Conservation (phyloP, 2,888 invertebrate genomes). For the Chaetogeoica ovagalla region DNA sequence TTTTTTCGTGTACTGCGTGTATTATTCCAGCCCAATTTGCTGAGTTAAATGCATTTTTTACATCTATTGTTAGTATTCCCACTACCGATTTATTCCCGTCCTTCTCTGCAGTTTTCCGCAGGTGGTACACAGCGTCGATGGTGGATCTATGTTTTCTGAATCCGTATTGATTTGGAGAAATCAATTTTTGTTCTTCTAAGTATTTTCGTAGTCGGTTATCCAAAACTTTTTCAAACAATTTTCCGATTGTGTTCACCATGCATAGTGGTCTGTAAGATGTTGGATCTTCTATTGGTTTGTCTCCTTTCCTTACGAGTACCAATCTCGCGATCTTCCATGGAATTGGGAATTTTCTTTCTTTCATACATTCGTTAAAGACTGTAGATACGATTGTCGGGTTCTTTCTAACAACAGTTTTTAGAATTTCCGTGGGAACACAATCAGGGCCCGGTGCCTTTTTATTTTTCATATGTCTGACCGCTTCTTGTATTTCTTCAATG, state of each 20-base stretch:
- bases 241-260: background rate
- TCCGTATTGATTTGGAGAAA: background rate
- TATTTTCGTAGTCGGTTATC: conserved; percentile 3
- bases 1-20: too few relatives aligned
- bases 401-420: background rate
- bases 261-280: background rate
- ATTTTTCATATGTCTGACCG: background rate
- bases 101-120: too few relatives aligned
- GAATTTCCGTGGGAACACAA: background rate
- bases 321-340: background rate
- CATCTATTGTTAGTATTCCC: too few relatives aligned
- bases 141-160: background rate
- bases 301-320: conserved; percentile 4
- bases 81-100: too few relatives aligned
- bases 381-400: background rate
- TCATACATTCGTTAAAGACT: background rate
- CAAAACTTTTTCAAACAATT: background rate
- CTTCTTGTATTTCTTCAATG: background rate
- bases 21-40: too few relatives aligned
- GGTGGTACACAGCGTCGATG: background rate
- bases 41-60: too few relatives aligned
- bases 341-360: background rate
- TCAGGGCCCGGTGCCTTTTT: conserved; percentile 14
- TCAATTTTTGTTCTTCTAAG: too few relatives aligned
- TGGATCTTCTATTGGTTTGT: background rate